Base-by-base conservation (phyloP, 1,140 invertebrate species). In the Temnothorax nylanderi region DNA sequence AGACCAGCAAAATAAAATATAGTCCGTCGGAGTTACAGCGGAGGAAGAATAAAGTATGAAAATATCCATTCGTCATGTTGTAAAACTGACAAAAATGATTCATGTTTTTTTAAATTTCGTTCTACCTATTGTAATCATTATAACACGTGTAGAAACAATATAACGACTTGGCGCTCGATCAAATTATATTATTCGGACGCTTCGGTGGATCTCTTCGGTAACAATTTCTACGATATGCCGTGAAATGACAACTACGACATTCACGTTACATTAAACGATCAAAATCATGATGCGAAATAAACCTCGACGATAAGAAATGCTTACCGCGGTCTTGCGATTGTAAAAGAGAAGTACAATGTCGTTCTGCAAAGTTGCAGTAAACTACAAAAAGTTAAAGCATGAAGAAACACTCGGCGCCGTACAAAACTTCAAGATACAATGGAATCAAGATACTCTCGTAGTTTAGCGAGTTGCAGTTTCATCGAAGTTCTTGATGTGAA, bases 1-100 rank as follows among this genome's bases (percentile, higher is more conserved):
- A 74, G 37, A 74, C 58, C 18, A 18, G 13, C 54, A 32, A 84
- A 67, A 84, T 84, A 84, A 84, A 82, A 49, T 74, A 84, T 74
- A 60, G 69, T 44, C 16, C 16, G 64, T 69, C 49, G n/a, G 69
- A 82, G 67, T 82, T 74, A 18, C 13, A 26, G 32, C 18, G 44
- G 21, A 47, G 78, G 37, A 49, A 34, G 69, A 75, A 75, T 75
- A 75, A 84, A 75, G 54, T 49, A 84, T 37, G 32, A 84, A 84
- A 74, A 84, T 37, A 74, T 49, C 7, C 67, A 51, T 41, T 69
- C 67, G 67, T 58, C 41, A 37, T 49, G 54, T 72, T 71, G 16
- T 60, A 58, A 74, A 82, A 82, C 54, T 47, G 37, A 74, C 54
- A 60, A 56, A 74, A 47, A 60, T 54, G 54, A 34, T 75, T 74